phyloP scores from a whole-genome alignment of 2,888 invertebrate genomes.

The Pristionchus entomophagus region DNA sequence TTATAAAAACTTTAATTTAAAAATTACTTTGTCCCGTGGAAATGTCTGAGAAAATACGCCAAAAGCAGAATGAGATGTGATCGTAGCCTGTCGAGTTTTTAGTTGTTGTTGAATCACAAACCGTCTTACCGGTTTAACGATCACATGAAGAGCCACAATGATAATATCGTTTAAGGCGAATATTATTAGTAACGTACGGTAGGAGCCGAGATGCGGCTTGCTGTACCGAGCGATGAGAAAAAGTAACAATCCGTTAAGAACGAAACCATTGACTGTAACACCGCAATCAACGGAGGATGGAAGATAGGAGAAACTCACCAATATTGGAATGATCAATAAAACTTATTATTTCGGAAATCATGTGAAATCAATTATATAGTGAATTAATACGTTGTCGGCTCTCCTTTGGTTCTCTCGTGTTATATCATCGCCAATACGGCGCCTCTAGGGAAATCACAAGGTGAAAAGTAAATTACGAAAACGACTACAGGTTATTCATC shows the following conservation, averaged over 20 bases:
- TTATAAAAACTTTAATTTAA: not conserved
- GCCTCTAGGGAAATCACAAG: too few species aligned
- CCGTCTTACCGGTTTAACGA: not conserved
- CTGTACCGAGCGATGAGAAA: not conserved
- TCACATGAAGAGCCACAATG: not conserved
- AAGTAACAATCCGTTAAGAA: not conserved
- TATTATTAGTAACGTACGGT: not conserved
- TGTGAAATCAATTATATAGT: too few species aligned
- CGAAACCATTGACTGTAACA: too few species aligned
- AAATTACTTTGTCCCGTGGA: not conserved
- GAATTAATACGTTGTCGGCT: too few species aligned
- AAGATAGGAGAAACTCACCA: not conserved
- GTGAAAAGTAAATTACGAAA: too few species aligned
- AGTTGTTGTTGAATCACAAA: not conserved
- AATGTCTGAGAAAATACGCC: not conserved
- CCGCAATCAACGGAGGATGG: too few species aligned
- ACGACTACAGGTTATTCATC: too few species aligned
- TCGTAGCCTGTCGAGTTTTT: not conserved
- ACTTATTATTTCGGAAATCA: too few species aligned
- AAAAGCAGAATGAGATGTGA: not conserved
- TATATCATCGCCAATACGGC: too few species aligned
- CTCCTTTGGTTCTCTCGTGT: too few species aligned
- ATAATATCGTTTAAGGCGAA: not conserved
- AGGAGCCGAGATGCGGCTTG: not conserved
- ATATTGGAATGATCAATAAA: too few species aligned